Evolutionary conservation across 1,140 invertebrate genomes (phyloP).

Genomic region (Drosophila takahashii): DNA sequence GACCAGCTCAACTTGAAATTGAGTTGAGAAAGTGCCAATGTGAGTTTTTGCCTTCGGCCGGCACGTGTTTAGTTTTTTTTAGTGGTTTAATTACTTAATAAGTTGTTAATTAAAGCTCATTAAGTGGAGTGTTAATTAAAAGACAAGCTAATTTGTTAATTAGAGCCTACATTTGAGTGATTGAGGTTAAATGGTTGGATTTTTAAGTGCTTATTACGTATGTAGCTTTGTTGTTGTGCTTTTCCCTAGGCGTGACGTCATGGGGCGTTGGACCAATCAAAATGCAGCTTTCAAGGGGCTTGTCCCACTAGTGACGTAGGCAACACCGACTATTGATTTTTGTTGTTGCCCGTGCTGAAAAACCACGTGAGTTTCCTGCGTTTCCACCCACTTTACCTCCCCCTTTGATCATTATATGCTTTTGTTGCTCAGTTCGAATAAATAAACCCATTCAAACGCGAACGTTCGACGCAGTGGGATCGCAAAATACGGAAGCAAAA

Average conservation of each 20-base stretch:
- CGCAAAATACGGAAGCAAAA: slow-evolving; percentile 48
- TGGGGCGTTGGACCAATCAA: slow-evolving; percentile 47
- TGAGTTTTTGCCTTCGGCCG: not conserved
- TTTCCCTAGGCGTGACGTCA: slow-evolving; percentile 42
- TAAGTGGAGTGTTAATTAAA: not conserved
- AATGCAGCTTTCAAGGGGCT: slow-evolving; percentile 63
- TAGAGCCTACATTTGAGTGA: not conserved
- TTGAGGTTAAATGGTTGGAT: not conserved
- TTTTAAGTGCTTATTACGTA: not conserved
- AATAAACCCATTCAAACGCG: slow-evolving; percentile 46
- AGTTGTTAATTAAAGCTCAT: slow-evolving; percentile 4
- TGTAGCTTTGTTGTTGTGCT: slow-evolving; percentile 13
- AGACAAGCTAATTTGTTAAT: not conserved
- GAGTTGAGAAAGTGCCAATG: slow-evolving; percentile 13
- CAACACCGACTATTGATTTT: slow-evolving; percentile 33
- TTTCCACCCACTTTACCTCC: not conserved
- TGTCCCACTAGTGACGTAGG: slow-evolving; percentile 35
- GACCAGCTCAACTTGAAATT: slow-evolving; percentile 3
- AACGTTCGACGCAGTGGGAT: slow-evolving; percentile 36
- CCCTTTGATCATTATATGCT: not conserved
- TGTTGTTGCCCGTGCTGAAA: not conserved
- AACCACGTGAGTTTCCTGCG: slow-evolving; percentile 24
- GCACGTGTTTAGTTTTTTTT: slow-evolving; percentile 13
- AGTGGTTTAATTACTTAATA: slow-evolving; percentile 1
- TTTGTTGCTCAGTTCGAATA: slow-evolving; percentile 2